phyloP scores from a whole-genome alignment of 1,140 invertebrate genomes.

The Chlorops oryzae region DNA sequence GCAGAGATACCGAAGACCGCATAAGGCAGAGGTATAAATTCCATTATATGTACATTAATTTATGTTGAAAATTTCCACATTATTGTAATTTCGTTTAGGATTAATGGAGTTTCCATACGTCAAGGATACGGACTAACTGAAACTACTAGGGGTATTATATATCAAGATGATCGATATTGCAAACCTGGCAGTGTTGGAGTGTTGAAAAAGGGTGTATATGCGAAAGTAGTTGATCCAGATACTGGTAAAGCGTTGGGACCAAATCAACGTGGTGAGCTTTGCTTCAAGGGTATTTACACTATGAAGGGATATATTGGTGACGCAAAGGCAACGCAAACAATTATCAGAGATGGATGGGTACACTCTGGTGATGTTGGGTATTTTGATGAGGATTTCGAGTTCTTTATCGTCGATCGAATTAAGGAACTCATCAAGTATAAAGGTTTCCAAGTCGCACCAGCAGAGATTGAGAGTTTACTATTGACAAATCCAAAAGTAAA shows the following conservation, averaged over 20 bases:
- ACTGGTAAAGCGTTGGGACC: constrained; percentile 57
- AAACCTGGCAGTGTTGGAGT: constrained; percentile 58
- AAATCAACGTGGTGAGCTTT: constrained; percentile 61
- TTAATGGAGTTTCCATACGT: constrained; percentile 51
- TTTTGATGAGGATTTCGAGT: constrained; percentile 61
- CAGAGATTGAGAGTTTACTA: constrained; percentile 73
- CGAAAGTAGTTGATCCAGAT: constrained; percentile 59
- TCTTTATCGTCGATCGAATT: constrained; percentile 69
- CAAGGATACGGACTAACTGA: constrained; percentile 69
- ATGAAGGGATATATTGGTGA: constrained; percentile 66
- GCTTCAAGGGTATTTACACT: constrained; percentile 58
- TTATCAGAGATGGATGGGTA: constrained; percentile 66
- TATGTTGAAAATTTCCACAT: too few species aligned
- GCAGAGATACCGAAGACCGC: constrained; percentile 40
- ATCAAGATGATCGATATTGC: constrained; percentile 47
- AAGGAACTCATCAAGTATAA: constrained; percentile 80
- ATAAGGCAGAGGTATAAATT: constrained; percentile 36
- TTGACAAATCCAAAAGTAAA: constrained; percentile 59
- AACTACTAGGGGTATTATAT: constrained; percentile 49
- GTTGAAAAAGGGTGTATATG: constrained; percentile 56
- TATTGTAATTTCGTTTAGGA: constrained; percentile 17
- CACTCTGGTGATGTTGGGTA: constrained; percentile 76
- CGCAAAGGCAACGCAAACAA: constrained; percentile 56
- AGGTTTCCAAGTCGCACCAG: constrained; percentile 72
- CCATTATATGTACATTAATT: too few species aligned